Conservation (phyloP, 2,113 vertebrate genomes). For the Coryphaenoides rupestris region DNA sequence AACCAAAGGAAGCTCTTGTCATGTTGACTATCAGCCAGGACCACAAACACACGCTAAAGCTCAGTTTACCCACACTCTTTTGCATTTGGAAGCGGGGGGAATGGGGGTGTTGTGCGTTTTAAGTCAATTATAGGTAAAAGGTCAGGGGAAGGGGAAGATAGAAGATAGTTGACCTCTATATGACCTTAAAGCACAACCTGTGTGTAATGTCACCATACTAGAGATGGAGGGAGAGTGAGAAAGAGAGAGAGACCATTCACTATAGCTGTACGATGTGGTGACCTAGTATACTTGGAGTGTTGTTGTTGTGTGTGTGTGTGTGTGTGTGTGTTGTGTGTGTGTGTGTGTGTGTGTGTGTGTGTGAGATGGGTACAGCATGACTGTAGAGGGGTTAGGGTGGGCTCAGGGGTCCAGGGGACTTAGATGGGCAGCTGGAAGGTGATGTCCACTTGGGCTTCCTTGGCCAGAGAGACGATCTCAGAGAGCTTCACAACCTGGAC, state of each 20-base stretch:
- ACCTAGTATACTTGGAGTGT: background rate
- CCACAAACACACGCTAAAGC: no score
- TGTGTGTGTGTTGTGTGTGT: background rate
- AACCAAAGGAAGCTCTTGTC: no score
- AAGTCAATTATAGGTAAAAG: background rate
- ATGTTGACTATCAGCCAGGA: no score
- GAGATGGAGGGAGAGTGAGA: background rate
- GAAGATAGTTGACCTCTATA: background rate
- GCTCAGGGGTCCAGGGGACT: slow-evolving; percentile 26
- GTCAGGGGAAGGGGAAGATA: background rate
- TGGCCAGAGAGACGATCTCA: slow-evolving; percentile 92
- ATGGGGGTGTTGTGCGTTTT: background rate
- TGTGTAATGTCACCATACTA: slow-evolving; percentile 1
- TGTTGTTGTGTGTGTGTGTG: background rate
- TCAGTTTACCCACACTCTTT: no score
- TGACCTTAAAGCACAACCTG: background rate
- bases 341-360: background rate
- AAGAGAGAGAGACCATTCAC: background rate
- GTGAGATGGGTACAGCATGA: background rate
- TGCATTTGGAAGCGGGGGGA: background rate
- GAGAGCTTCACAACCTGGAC: slow-evolving; percentile 94
- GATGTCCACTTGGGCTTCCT: slow-evolving; percentile 94
- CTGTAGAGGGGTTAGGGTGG: background rate
- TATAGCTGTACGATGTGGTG: no score
- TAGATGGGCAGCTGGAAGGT: slow-evolving; percentile 97